Evolutionary conservation across 2,888 invertebrate species (phyloP), one percentile per base, ranked within the genome.

Genomic region (Gerosis bhagava): DNA sequence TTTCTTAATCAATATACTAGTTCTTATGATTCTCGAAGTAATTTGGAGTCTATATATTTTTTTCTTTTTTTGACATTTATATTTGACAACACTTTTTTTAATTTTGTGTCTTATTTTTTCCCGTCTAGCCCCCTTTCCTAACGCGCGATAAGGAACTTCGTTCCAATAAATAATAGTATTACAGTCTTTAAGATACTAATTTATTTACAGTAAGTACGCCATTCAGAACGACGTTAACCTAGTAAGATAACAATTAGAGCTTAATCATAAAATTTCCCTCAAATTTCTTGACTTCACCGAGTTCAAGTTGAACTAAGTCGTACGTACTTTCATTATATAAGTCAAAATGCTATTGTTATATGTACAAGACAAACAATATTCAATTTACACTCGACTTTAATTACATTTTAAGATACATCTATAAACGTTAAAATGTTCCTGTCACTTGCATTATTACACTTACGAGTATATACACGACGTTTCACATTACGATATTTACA

Each of bases 131-230:
- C n/a, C n/a, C n/a, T n/a, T n/a, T n/a, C n/a, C n/a, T n/a, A n/a
- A n/a, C n/a, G n/a, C n/a, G n/a, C n/a, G n/a, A n/a, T n/a, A n/a
- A n/a, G n/a, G n/a, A n/a, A n/a, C n/a, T n/a, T n/a, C n/a, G n/a
- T n/a, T n/a, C n/a, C 40, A 52, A 31, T 48, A 50, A 49, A 31
- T 50, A 53, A 53, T 32, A 53, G 37, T 72, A 73, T 77, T 80
- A 86, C 86, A 86, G 87, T 84, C 87, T 86, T 86, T 83, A 82
- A 77, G 74, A 81, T 76, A 70, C 83, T 86, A 84, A 73, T 68
- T n/a, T 83, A 84, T 86, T 69, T 83, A 83, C 81, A 83, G 52
- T 73, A 17, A 39, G 32, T 67, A 65, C 42, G 79, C 66, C 82
- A 81, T 84, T 77, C 66, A 65, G 57, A 77, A 83, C 80, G 78